Conservation (phyloP, 2,797 vertebrate species). For the Acanthurus lineatus region DNA sequence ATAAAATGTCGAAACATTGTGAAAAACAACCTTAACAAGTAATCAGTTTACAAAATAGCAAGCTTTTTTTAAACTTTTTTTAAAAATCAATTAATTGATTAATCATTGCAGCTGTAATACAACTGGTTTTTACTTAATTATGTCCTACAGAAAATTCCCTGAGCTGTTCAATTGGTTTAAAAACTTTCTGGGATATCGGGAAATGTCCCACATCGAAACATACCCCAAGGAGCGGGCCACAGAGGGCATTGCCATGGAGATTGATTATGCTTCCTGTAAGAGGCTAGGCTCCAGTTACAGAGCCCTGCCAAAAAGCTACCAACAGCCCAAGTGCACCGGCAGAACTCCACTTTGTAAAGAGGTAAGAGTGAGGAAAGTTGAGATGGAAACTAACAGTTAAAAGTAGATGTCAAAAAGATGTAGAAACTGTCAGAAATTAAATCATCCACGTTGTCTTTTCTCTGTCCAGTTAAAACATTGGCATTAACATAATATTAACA, state of each 20-base stretch:
- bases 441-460: too few species aligned
- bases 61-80: too few species aligned
- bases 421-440: neutral
- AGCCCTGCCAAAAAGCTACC: constrained; percentile 98
- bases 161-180: constrained; percentile 99
- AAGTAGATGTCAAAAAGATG: neutral
- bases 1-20: too few species aligned
- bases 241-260: constrained; percentile 99
- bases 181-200: constrained; percentile 98
- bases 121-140: neutral
- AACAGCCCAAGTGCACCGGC: constrained; percentile 97
- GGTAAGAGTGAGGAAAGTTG: constrained; percentile 80
- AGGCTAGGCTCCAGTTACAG: constrained; percentile 97
- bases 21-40: too few species aligned
- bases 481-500: too few species aligned
- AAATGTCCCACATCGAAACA: constrained; percentile 93
- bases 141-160: constrained; percentile 92
- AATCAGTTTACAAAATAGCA: too few species aligned
- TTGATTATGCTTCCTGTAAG: constrained; percentile 99
- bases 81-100: too few species aligned
- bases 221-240: constrained; percentile 98
- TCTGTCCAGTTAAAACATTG: too few species aligned
- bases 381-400: too few species aligned
- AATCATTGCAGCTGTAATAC: too few species aligned
- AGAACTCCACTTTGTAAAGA: constrained; percentile 97